Evolutionary conservation across 2,113 vertebrate species (phyloP).

Genomic region (Anoplopoma fimbria): DNA sequence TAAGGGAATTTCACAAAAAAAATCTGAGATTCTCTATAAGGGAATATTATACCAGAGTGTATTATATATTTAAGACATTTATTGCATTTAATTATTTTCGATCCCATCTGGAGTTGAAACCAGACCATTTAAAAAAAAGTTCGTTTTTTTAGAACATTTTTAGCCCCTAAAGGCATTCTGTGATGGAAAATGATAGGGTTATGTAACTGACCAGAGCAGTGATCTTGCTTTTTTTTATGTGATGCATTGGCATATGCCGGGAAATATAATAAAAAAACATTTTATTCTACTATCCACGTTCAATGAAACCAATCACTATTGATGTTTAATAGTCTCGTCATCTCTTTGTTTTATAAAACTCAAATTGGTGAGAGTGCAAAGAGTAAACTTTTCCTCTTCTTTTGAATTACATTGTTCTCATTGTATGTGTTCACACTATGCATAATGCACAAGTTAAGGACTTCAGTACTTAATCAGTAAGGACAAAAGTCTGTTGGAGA

Average conservation of each 20-base stretch:
- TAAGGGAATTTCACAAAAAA: not conserved
- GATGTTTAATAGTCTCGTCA: not conserved
- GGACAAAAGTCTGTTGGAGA: not conserved
- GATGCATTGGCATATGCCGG: no score
- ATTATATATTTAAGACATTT: not conserved
- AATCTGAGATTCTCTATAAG: not conserved
- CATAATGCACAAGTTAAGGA: not conserved
- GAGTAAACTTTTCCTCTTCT: not conserved
- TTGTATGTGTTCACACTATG: no score
- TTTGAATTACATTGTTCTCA: not conserved
- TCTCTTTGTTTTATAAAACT: not conserved
- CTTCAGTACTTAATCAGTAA: not conserved
- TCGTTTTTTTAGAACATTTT: not conserved
- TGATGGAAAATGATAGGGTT: not conserved
- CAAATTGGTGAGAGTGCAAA: not conserved
- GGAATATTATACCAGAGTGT: slow-evolving; percentile 2
- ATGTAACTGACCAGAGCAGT: not conserved
- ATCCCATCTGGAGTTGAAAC: not conserved
- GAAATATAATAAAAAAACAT: not conserved
- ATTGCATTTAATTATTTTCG: slow-evolving; percentile 17
- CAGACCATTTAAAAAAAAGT: not conserved
- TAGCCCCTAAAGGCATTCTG: not conserved
- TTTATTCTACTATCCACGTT: not conserved
- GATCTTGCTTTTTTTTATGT: not conserved
- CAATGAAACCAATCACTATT: not conserved